Conservation (phyloP, 2,797 vertebrate genomes). For the Sandelia bainsii region DNA sequence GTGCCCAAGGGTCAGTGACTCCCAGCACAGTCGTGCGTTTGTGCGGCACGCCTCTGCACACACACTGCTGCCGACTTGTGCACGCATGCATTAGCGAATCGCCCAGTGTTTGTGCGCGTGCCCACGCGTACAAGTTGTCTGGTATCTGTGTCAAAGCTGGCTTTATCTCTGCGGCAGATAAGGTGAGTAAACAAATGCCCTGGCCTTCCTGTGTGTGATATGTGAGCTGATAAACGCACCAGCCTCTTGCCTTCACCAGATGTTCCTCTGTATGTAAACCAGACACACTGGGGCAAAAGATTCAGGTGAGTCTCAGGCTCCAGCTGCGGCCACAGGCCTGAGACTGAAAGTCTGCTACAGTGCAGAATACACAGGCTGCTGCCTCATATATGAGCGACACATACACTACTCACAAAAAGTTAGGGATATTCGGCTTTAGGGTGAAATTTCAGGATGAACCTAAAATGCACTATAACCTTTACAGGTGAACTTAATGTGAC, state of each 20-base stretch:
- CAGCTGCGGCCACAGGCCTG: conserved; percentile 33
- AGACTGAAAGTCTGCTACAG: neutral
- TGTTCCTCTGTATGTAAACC: conserved; percentile 17
- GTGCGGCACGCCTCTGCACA: conserved; percentile 16
- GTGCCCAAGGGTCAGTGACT: conserved; percentile 64
- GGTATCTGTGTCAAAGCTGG: conserved; percentile 73
- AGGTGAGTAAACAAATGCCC: conserved; percentile 74
- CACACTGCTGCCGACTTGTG: conserved; percentile 7
- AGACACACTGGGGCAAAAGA: neutral
- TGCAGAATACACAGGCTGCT: neutral
- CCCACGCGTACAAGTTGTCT: conserved; percentile 24
- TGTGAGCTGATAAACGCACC: conserved; percentile 49
- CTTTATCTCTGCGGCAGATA: conserved; percentile 74
- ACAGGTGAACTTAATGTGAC: no score
- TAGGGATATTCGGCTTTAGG: no score
- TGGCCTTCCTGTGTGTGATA: conserved; percentile 50
- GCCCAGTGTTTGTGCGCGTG: conserved; percentile 52
- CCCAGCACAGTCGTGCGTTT: conserved; percentile 36
- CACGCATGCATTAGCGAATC: conserved; percentile 34
- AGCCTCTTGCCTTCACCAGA: conserved; percentile 31
- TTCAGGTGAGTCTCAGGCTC: conserved; percentile 53
- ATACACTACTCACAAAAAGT: no score
- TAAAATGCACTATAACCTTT: no score
- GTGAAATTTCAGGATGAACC: no score
- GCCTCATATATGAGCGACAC: neutral